Evolutionary conservation across 1,140 invertebrate species (phyloP).

Genomic region (Aphidius ervi): DNA sequence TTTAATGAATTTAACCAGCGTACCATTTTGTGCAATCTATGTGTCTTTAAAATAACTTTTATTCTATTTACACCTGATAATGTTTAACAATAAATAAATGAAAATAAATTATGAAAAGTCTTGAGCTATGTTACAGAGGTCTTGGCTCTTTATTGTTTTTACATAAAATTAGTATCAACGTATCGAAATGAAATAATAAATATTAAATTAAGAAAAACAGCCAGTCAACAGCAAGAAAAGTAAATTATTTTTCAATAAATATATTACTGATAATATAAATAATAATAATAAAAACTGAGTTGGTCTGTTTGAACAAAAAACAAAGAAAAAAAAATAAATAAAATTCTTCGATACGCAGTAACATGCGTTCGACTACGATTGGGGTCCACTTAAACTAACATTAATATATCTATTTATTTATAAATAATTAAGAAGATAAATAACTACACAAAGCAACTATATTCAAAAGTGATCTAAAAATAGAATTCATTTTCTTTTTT

Average conservation of each 20-base stretch:
- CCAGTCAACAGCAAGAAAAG: no score
- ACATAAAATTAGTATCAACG: no score
- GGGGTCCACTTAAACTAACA: conserved; percentile 42
- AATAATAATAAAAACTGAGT: no score
- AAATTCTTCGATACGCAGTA: conserved; percentile 29
- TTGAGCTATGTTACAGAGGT: conserved; percentile 1
- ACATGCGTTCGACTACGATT: conserved; percentile 39
- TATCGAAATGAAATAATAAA: no score
- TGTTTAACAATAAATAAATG: conserved; percentile 22
- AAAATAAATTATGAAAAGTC: conserved; percentile 13
- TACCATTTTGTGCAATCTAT: conserved; percentile 26
- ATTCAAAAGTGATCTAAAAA: conserved; percentile 7
- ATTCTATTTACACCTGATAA: conserved; percentile 36
- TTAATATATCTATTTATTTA: conserved; percentile 18
- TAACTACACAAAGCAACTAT: conserved; percentile 1
- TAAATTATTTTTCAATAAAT: no score
- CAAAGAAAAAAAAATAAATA: conserved; percentile 6
- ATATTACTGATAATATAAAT: no score
- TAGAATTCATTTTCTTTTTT: conserved; percentile 4
- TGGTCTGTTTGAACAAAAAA: background rate
- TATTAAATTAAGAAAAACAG: no score
- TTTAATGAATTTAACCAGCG: conserved; percentile 26
- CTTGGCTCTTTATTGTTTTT: no score
- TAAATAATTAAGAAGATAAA: conserved; percentile 13
- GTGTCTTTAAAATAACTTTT: conserved; percentile 35